Percentiles rank a stretch among this genome's conserved stretches.
These are phyloP conservation scores for Hippolais icterina DNA, from an alignment of 2,113 vertebrate species.

Conservation along the genomic window DNA sequence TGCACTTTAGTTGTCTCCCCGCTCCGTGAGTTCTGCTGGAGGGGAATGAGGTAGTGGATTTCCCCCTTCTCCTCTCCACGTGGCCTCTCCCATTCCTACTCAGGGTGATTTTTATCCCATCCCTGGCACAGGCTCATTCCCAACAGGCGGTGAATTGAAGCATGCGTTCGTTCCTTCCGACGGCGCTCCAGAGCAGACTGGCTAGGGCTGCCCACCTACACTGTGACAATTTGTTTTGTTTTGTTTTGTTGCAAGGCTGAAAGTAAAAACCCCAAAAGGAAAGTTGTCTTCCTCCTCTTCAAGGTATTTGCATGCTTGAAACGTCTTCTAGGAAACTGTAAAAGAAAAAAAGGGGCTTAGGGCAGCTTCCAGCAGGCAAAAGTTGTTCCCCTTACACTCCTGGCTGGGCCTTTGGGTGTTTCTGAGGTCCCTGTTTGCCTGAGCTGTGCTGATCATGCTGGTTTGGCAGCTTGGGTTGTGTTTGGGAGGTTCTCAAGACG, in stretches of 20 bases:
- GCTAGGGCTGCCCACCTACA: constrained; percentile 42
- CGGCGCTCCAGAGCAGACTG: constrained; percentile 27
- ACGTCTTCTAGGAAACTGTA: constrained; percentile 62
- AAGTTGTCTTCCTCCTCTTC: constrained; percentile 32
- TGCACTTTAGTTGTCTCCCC: background rate
- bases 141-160: constrained; percentile 50
- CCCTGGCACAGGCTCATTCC: background rate
- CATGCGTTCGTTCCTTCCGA: constrained; percentile 52
- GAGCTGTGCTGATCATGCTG: background rate
- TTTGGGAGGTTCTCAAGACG: background rate
- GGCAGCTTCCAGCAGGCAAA: background rate
- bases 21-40: constrained; percentile 26
- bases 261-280: constrained; percentile 62
- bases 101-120: background rate
- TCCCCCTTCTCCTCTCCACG: constrained; percentile 26
- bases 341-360: background rate
- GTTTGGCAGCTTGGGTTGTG: background rate
- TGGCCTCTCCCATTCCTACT: background rate
- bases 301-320: constrained; percentile 18
- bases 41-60: constrained; percentile 41
- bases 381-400: accelerated
- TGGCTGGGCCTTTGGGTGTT: background rate
- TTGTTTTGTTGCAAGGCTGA: constrained; percentile 44
- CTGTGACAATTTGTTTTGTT: constrained; percentile 8
- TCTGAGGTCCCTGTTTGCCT: background rate